Base-by-base conservation (phyloP, 2,797 vertebrate species). In the Crocodylus rhombifer region DNA sequence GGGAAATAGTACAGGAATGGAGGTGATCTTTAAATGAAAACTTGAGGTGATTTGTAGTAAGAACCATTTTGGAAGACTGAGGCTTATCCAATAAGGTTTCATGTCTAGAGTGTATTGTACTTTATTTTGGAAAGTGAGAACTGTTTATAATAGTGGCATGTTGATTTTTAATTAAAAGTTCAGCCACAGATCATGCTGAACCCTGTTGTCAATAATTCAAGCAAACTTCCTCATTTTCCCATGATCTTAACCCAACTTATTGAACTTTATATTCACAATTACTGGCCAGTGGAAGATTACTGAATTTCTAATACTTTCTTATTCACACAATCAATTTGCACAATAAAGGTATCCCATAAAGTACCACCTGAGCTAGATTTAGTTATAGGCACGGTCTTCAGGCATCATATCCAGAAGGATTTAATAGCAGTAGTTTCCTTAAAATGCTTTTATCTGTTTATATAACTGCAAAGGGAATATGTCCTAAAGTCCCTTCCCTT, bases 401-500 rank as follows among this genome's bases (percentile, higher is more conserved):
- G 36, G 60, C 51, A 94, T 25, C 64, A 63, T 14, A 23, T 14
- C 67, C 25, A 73, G 51, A 36, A 73, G 7, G 23, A 8, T 73
- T 71, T 64, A n/a, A 51, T 51, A 51, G 42, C 42, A 51, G 42
- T 51, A 51, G 42, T 51, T 51, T 51, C 42, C 42, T 51, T 51
- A 51, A 51, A 51, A 51, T 25, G 51, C 77, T 87, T 94, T 93
- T 63, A 81, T 77, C 81, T 62, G 83, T 4, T 57, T 64, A 69
- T 57, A 84, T 9, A 82, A 73, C 71, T 80, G 42, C 42, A 93
- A 91, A 86, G 55, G 60, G 17, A 82, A 71, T 87, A 90, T 23
- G 78, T 94, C 42, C 89, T 78, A 56, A 93, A 93, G 89, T 86
- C 57, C 88, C 67, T 88, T 91, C 86, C 60, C 55, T 85, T 78